Evolutionary conservation across 2,888 invertebrate species (phyloP).

Genomic region (Hirtodrosophila trivittata): DNA sequence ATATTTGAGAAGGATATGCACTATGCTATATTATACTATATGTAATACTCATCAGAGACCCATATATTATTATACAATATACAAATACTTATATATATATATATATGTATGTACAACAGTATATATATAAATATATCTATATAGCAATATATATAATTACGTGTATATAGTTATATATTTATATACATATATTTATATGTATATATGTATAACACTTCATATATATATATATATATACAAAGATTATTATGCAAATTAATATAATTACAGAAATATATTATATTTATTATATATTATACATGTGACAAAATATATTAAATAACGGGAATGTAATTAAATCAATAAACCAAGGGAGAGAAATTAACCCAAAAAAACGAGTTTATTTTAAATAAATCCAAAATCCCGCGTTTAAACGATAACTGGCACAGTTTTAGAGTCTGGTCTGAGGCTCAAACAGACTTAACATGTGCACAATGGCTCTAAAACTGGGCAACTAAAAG

Average conservation of each 20-base stretch:
- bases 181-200: too few species aligned
- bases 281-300: constrained; percentile 52
- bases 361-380: not conserved
- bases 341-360: constrained; percentile 18
- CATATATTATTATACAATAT: constrained; percentile 31
- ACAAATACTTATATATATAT: constrained; percentile 20
- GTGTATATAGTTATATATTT: too few species aligned
- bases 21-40: constrained; percentile 57
- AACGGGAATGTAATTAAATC: constrained; percentile 41
- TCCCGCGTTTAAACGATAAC: too few species aligned
- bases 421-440: too few species aligned
- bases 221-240: too few species aligned
- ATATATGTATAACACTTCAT: too few species aligned
- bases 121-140: too few species aligned
- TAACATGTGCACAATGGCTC: not conserved
- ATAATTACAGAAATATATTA: constrained; percentile 18
- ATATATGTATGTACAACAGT: constrained; percentile 4
- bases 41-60: constrained; percentile 51
- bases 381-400: not conserved
- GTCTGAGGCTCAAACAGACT: too few species aligned
- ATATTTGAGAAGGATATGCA: constrained; percentile 21
- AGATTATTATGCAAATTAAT: too few species aligned
- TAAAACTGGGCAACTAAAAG: not conserved
- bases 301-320: constrained; percentile 29
- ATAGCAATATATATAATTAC: too few species aligned